Evolutionary conservation across 2,113 vertebrate genomes (phyloP).

Genomic region (Halichoeres trimaculatus): DNA sequence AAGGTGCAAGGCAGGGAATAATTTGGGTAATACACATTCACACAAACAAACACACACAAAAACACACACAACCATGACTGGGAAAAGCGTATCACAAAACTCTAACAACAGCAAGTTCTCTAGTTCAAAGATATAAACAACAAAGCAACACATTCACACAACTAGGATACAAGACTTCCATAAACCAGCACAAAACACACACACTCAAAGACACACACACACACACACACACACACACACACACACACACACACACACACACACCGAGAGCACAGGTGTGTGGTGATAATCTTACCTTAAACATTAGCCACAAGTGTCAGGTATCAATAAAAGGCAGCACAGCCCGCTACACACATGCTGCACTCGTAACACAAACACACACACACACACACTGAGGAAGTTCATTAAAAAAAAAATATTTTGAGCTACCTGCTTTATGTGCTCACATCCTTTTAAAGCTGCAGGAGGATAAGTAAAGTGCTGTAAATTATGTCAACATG

Average conservation of each 20-base stretch:
- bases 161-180: background rate
- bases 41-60: background rate
- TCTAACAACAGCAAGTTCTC: no score
- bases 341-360: conserved; percentile 11
- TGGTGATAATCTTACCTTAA: conserved; percentile 10
- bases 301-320: conserved; percentile 17
- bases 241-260: background rate
- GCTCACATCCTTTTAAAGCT: background rate
- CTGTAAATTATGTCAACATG: no score
- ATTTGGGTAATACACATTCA: background rate
- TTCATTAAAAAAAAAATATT: background rate
- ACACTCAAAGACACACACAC: conserved; percentile 1
- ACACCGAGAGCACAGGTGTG: conserved; percentile 21
- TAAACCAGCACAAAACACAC: background rate
- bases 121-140: background rate
- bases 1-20: conserved; percentile 8
- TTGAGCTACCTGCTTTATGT: no score
- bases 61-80: background rate
- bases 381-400: background rate
- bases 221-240: conserved; percentile 3
- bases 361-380: background rate
- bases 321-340: conserved; percentile 27
- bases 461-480: no score
- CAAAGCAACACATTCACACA: conserved; percentile 1
- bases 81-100: no score